Conservation (phyloP, 1,140 invertebrate genomes). For the Ceratoteleas bidentatus region DNA sequence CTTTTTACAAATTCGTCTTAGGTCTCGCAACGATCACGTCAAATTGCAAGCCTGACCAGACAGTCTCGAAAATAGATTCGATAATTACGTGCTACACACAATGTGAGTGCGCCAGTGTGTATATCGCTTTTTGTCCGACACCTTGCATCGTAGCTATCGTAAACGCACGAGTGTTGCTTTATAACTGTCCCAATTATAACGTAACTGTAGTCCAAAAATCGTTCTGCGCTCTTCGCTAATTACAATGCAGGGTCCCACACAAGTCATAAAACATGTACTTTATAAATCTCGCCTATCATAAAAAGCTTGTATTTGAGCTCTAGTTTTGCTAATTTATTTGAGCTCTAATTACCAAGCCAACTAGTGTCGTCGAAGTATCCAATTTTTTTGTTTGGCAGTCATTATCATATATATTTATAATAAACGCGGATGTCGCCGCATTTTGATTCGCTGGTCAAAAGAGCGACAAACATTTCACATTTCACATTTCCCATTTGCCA, state of each 20-base stretch:
- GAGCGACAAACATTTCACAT: slow-evolving; percentile 41
- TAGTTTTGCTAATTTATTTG: slow-evolving; percentile 58
- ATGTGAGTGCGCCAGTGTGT: slow-evolving; percentile 35
- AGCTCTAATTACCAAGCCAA: slow-evolving; percentile 64
- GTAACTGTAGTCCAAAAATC: neutral
- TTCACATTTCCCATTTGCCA: slow-evolving; percentile 17
- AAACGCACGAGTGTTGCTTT: neutral
- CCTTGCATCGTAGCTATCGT: neutral
- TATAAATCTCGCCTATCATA: slow-evolving; percentile 57
- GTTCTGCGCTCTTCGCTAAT: neutral
- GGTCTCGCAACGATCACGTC: slow-evolving; percentile 41
- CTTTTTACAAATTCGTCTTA: slow-evolving; percentile 35
- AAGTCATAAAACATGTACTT: slow-evolving; percentile 31
- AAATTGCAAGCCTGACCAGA: slow-evolving; percentile 52
- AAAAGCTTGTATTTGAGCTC: slow-evolving; percentile 61
- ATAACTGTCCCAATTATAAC: neutral
- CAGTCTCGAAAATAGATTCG: slow-evolving; percentile 56
- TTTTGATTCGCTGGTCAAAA: slow-evolving; percentile 58
- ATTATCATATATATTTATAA: slow-evolving; percentile 50
- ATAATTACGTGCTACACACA: slow-evolving; percentile 48
- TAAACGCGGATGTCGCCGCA: slow-evolving; percentile 29
- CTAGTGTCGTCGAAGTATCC: slow-evolving; percentile 58
- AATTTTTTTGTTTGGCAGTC: slow-evolving; percentile 60
- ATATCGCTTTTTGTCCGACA: slow-evolving; percentile 5
- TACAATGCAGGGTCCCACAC: neutral